A percentile compares a stretch with the other conserved stretches of the same genome.
phyloP scores from a whole-genome alignment of 2,797 vertebrate genomes.

The Arvicola amphibius region DNA sequence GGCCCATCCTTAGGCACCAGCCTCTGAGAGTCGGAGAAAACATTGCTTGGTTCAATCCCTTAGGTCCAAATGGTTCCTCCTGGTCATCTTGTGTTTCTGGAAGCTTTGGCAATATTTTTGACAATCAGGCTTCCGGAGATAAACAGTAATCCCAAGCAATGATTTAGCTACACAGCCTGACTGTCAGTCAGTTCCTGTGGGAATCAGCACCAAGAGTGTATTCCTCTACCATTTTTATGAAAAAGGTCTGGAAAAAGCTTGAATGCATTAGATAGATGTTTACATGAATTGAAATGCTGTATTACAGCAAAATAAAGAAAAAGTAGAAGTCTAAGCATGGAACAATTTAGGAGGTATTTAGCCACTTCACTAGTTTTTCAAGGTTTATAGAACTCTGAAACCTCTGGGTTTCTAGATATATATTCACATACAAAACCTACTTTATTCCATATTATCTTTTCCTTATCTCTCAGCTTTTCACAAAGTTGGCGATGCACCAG shows the following conservation, averaged over 20 bases:
- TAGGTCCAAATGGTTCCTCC: neutral
- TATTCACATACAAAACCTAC: conserved; percentile 23
- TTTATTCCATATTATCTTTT: neutral
- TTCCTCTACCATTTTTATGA: conserved; percentile 51
- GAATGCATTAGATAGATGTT: neutral
- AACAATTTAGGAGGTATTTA: conserved; percentile 62
- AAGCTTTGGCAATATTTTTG: conserved; percentile 52
- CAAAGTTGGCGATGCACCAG: neutral
- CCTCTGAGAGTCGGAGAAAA: neutral
- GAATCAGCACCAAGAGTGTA: neutral
- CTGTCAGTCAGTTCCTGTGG: neutral
- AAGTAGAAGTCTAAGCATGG: neutral
- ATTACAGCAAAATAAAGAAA: conserved; percentile 43
- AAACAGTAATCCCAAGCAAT: conserved; percentile 33
- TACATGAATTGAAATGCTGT: conserved; percentile 37
- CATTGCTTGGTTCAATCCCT: neutral
- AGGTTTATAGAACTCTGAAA: conserved; percentile 14
- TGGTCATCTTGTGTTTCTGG: conserved; percentile 50
- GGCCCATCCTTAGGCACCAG: neutral
- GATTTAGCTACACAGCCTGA: neutral
- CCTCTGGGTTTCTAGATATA: conserved; percentile 56
- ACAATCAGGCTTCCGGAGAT: conserved; percentile 44
- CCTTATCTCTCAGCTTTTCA: neutral
- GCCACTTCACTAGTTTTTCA: neutral
- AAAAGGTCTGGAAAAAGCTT: neutral